Evolutionary conservation across 2,888 invertebrate species (phyloP).

Genomic region (Brachylomia viminalis): DNA sequence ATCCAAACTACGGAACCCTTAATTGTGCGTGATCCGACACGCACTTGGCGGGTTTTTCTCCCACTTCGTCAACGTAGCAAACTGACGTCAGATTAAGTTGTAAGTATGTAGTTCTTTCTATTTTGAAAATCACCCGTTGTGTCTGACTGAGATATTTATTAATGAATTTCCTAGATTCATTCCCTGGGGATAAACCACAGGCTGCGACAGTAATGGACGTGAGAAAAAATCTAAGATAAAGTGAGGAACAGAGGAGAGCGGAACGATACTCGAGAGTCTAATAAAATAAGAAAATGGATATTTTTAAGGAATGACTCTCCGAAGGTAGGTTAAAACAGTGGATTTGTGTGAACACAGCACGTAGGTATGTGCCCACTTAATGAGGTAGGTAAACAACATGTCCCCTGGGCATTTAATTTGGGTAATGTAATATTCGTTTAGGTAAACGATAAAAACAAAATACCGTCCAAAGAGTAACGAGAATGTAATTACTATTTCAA

Average conservation of each 20-base stretch:
- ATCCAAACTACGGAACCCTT: too few species aligned
- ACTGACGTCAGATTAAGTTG: constrained; percentile 52
- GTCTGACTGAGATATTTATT: constrained; percentile 76
- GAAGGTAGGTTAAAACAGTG: constrained; percentile 23
- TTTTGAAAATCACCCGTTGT: constrained; percentile 69
- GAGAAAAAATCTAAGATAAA: constrained; percentile 79
- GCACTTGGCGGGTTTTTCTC: background rate
- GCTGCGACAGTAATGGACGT: constrained; percentile 78
- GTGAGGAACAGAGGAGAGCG: constrained; percentile 69
- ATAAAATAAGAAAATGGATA: constrained; percentile 72
- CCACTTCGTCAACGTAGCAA: background rate
- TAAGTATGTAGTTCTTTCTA: constrained; percentile 55
- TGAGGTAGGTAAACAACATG: constrained; percentile 19
- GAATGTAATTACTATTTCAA: constrained; percentile 49
- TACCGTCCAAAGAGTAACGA: constrained; percentile 12
- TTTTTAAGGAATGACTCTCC: constrained; percentile 62
- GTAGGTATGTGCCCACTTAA: constrained; percentile 23
- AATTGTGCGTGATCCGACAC: too few species aligned
- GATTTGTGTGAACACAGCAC: constrained; percentile 7
- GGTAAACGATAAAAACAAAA: constrained; percentile 31
- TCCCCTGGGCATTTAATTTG: constrained; percentile 21
- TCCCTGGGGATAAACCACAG: constrained; percentile 72
- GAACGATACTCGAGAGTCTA: constrained; percentile 73
- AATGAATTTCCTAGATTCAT: constrained; percentile 76
- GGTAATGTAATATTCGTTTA: constrained; percentile 30